These are phyloP conservation scores for Pelmatolapia mariae DNA, from an alignment of 2,113 vertebrate species.

Conservation along the genomic window DNA sequence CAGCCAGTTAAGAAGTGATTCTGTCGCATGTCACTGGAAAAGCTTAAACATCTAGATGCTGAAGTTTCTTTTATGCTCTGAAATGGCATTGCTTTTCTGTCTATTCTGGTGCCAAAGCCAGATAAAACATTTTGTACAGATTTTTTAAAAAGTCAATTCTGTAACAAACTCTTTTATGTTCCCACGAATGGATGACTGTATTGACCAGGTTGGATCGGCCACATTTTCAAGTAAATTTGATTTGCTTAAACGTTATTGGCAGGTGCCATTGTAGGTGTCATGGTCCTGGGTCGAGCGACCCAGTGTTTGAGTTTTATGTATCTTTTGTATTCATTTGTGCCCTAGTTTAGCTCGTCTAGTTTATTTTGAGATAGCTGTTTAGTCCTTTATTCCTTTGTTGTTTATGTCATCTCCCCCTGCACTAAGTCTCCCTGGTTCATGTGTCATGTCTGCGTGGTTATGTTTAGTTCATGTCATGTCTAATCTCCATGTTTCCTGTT, in stretches of 20 bases:
- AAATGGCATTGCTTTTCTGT: not conserved
- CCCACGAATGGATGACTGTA: not conserved
- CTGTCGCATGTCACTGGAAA: not conserved
- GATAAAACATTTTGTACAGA: rapidly evolving
- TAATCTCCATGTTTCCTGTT: too few species aligned
- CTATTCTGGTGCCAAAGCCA: not conserved
- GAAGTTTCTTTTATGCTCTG: not conserved
- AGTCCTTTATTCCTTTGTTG: too few species aligned
- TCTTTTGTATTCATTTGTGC: too few species aligned
- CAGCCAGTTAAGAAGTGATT: not conserved
- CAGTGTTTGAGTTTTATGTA: too few species aligned
- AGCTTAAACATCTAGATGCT: not conserved
- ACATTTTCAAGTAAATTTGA: not conserved
- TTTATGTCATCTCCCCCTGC: too few species aligned
- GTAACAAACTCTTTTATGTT: rapidly evolving
- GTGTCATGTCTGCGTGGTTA: too few species aligned
- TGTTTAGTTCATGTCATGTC: too few species aligned
- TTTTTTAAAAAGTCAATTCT: not conserved
- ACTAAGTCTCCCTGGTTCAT: too few species aligned
- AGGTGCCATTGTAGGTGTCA: not conserved
- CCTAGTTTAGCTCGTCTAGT: too few species aligned
- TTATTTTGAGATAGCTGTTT: too few species aligned
- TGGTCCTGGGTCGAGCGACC: too few species aligned
- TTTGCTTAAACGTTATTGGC: not conserved
- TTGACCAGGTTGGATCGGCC: not conserved